Conservation (phyloP, 2,797 vertebrate genomes). For the Dryobates pubescens region DNA sequence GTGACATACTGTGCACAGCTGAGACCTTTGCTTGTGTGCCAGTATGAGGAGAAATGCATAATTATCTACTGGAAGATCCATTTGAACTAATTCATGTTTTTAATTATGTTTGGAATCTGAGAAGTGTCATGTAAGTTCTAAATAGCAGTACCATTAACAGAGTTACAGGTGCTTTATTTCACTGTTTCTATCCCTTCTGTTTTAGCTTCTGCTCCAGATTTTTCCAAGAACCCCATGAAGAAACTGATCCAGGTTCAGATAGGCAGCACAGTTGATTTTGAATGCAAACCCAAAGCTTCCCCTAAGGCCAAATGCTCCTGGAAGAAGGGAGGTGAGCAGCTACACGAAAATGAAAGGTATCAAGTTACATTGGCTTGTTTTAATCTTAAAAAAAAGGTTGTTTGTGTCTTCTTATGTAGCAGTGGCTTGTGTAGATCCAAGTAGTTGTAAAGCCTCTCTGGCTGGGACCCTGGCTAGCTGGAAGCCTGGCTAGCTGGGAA, state of each 20-base stretch:
- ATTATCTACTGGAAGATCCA: background rate
- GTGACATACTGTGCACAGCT: background rate
- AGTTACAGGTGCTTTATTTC: background rate
- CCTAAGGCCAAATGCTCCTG: constrained; percentile 89
- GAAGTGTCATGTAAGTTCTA: background rate
- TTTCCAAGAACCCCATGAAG: constrained; percentile 89
- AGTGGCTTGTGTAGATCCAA: background rate
- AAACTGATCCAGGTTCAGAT: constrained; percentile 88
- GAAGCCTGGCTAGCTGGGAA: background rate
- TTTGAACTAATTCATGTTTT: background rate
- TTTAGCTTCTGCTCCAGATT: constrained; percentile 91
- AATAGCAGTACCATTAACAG: background rate
- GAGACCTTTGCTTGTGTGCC: background rate
- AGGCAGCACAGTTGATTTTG: constrained; percentile 89
- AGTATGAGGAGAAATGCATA: background rate
- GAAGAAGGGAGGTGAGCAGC: constrained; percentile 89
- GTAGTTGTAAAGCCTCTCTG: background rate
- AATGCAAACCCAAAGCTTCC: constrained; percentile 92
- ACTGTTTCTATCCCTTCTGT: background rate
- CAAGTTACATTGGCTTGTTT: constrained; percentile 31
- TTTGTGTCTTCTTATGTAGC: background rate
- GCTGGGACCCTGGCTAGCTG: too few species aligned
- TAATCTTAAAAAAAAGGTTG: background rate
- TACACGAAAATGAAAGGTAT: constrained; percentile 91
- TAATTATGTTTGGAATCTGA: background rate